A percentile compares a stretch with the other conserved stretches of the same genome.
Evolutionary conservation across 2,797 vertebrate genomes (phyloP).

Genomic region (Tragopan temminckii): DNA sequence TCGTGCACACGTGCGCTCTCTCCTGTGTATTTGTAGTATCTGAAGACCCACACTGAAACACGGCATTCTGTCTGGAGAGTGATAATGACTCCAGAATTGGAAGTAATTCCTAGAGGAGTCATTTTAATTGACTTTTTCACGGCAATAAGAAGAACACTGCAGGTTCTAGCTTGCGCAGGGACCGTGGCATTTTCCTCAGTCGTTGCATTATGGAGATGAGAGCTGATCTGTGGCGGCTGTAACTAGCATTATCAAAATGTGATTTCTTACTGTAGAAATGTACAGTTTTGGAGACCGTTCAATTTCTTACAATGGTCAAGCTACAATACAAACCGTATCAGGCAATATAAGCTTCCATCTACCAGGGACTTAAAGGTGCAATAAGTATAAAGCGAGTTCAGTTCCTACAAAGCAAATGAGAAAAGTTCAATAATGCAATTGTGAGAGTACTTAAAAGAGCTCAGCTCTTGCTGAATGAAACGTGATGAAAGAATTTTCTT

Average conservation of each 20-base stretch:
- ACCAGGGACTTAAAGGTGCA: conserved; percentile 66
- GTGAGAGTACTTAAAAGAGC: conserved; percentile 39
- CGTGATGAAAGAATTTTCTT: conserved; percentile 25
- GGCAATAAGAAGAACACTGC: conserved; percentile 79
- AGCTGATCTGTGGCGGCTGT: conserved; percentile 35
- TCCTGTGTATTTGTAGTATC: background rate
- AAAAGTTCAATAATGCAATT: background rate
- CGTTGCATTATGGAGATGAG: conserved; percentile 12
- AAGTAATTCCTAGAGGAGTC: conserved; percentile 49
- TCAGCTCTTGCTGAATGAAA: conserved; percentile 9
- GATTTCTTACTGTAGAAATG: conserved; percentile 71
- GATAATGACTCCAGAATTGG: conserved; percentile 57
- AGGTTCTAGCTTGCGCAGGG: conserved; percentile 41
- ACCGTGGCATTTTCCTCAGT: conserved; percentile 60
- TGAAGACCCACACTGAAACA: conserved; percentile 52
- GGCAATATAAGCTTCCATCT: conserved; percentile 69
- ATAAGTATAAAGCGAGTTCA: conserved; percentile 40
- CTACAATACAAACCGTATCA: conserved; percentile 59
- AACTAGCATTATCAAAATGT: conserved; percentile 53
- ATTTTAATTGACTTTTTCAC: conserved; percentile 66
- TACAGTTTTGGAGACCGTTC: conserved; percentile 64
- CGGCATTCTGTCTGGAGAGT: conserved; percentile 47
- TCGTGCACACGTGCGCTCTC: background rate
- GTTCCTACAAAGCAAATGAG: conserved; percentile 3
- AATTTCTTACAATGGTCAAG: conserved; percentile 58